A percentile compares a stretch with the other conserved stretches of the same genome.
These are phyloP conservation scores for Gymnarchus niloticus DNA, from an alignment of 2,113 vertebrate genomes.

Conservation along the genomic window DNA sequence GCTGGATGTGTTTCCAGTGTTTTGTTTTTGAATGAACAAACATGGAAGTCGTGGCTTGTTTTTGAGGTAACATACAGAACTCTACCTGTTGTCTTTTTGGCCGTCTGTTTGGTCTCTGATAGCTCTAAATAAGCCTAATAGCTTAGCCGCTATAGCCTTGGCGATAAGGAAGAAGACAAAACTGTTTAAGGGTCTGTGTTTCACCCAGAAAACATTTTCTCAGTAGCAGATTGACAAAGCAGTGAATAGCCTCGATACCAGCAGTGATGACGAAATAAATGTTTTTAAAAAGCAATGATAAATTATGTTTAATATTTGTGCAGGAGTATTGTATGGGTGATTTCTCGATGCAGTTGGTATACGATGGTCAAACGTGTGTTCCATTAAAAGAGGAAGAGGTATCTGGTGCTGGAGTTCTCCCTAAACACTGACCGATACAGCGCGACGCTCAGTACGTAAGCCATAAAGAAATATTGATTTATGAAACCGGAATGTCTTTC, in stretches of 20 bases:
- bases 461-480: background rate
- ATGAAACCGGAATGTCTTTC: background rate
- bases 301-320: background rate
- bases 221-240: background rate
- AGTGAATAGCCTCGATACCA: background rate
- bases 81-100: background rate
- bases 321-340: background rate
- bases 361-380: background rate
- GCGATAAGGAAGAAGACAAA: background rate
- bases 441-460: background rate
- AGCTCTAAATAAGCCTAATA: background rate
- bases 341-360: background rate
- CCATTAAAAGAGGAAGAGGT: background rate
- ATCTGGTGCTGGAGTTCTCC: background rate
- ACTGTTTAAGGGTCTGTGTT: background rate
- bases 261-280: background rate
- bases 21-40: background rate
- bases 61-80: background rate
- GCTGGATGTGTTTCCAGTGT: background rate
- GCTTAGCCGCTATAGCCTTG: background rate
- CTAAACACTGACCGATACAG: background rate
- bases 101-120: background rate
- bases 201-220: background rate
- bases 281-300: background rate
- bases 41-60: background rate